A percentile compares a stretch with the other conserved stretches of the same genome.
Evolutionary conservation across 2,113 vertebrate genomes (phyloP).

Genomic region (Tachysurus fulvidraco): DNA sequence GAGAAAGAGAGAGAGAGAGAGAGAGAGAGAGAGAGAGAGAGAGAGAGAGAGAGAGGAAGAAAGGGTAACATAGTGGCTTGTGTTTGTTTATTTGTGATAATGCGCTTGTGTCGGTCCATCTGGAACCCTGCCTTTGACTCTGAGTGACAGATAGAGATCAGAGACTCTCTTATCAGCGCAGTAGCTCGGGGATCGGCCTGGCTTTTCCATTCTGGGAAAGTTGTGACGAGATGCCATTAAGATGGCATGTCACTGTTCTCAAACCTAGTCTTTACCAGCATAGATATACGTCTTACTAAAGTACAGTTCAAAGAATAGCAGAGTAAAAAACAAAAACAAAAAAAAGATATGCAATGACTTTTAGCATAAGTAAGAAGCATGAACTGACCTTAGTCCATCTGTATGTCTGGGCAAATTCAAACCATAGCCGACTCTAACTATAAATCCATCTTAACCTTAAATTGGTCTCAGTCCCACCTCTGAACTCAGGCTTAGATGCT

Average conservation of each 20-base stretch:
- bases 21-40: neutral
- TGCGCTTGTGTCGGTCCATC: constrained; percentile 39
- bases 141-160: constrained; percentile 77
- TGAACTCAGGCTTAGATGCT: neutral
- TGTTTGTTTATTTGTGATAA: constrained; percentile 48
- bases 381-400: neutral
- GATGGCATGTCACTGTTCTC: constrained; percentile 45
- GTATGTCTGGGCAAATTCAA: neutral
- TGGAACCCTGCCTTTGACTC: constrained; percentile 57
- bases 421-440: neutral
- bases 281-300: neutral
- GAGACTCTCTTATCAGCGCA: constrained; percentile 68
- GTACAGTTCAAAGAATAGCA: neutral
- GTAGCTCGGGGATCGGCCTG: constrained; percentile 42
- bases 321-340: neutral
- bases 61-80: constrained; percentile 28
- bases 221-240: constrained; percentile 56
- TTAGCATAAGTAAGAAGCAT: neutral
- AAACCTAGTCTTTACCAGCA: constrained; percentile 51
- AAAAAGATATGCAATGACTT: neutral
- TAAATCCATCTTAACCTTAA: neutral
- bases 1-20: neutral
- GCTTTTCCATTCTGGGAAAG: constrained; percentile 40
- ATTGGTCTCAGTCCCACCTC: neutral
- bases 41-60: constrained; percentile 13